These are phyloP conservation scores for Illadopsis cleaveri DNA, from an alignment of 2,113 vertebrate species.

Conservation along the genomic window DNA sequence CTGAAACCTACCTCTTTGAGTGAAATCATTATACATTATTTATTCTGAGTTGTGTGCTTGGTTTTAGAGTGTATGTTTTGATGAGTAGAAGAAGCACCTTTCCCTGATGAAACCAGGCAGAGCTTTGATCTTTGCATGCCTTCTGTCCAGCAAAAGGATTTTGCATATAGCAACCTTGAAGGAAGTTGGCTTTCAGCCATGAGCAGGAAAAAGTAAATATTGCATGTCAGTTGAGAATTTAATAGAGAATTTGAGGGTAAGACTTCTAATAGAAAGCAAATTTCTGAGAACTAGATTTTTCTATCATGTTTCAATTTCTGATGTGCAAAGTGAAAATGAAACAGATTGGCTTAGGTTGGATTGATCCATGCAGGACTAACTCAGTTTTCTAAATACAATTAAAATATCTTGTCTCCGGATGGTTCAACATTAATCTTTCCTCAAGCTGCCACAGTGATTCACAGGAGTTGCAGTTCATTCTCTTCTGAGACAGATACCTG, in stretches of 20 bases:
- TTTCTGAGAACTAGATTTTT: neutral
- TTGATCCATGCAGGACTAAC: conserved; percentile 35
- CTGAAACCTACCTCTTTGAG: neutral
- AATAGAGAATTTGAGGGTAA: neutral
- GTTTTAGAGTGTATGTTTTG: neutral
- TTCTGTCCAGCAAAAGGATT: neutral
- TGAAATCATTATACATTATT: neutral
- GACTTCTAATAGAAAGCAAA: neutral
- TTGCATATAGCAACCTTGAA: conserved; percentile 18
- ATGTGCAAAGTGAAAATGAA: neutral
- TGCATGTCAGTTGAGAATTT: neutral
- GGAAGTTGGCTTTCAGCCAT: conserved; percentile 2
- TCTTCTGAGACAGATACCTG: neutral
- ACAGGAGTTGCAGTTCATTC: neutral
- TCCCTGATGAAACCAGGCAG: neutral
- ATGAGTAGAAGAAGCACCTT: neutral
- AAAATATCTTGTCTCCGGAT: conserved; percentile 38
- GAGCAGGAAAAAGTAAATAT: neutral
- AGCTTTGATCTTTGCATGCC: conserved; percentile 26
- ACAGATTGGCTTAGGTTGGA: neutral
- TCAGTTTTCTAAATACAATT: conserved; percentile 50
- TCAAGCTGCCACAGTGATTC: neutral
- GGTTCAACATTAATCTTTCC: conserved; percentile 38
- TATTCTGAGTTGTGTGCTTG: neutral
- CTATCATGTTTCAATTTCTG: neutral